These are phyloP conservation scores for Lithophane socia DNA, from an alignment of 2,888 invertebrate species.

Conservation along the genomic window DNA sequence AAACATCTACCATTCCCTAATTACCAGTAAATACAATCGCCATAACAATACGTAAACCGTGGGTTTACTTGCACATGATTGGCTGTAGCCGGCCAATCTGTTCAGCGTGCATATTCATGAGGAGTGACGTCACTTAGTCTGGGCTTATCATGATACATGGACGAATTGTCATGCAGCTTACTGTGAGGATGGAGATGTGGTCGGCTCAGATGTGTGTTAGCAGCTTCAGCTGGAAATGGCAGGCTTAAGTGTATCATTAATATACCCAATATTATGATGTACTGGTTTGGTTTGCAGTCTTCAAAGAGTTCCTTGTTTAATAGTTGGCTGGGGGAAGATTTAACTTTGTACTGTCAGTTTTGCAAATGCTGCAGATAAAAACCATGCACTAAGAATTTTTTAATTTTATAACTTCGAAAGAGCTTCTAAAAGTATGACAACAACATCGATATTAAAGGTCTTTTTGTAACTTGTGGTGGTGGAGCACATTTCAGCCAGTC, in stretches of 20 bases:
- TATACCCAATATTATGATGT: not conserved
- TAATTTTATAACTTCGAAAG: not conserved
- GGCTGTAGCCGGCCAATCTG: conserved; percentile 63
- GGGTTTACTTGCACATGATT: conserved; percentile 56
- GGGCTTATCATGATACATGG: conserved; percentile 63
- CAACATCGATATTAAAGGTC: not conserved
- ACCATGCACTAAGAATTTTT: too few species aligned
- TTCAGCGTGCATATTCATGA: conserved; percentile 66
- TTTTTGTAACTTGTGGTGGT: too few species aligned
- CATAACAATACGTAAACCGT: conserved; percentile 54
- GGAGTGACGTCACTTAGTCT: conserved; percentile 57
- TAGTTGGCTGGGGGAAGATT: not conserved
- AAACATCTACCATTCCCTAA: conserved; percentile 33
- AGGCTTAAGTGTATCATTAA: conserved; percentile 22
- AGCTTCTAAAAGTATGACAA: not conserved
- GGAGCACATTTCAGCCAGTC: too few species aligned
- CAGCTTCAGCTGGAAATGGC: conserved; percentile 10
- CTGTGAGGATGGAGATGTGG: conserved; percentile 44
- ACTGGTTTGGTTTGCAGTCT: not conserved
- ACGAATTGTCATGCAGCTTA: conserved; percentile 53
- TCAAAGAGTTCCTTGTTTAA: not conserved
- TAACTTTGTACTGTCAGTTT: not conserved
- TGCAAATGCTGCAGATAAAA: too few species aligned
- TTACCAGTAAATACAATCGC: conserved; percentile 48
- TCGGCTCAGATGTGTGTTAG: conserved; percentile 20